Base-by-base conservation (phyloP, 1,140 invertebrate species). In the Nebria ingens region DNA sequence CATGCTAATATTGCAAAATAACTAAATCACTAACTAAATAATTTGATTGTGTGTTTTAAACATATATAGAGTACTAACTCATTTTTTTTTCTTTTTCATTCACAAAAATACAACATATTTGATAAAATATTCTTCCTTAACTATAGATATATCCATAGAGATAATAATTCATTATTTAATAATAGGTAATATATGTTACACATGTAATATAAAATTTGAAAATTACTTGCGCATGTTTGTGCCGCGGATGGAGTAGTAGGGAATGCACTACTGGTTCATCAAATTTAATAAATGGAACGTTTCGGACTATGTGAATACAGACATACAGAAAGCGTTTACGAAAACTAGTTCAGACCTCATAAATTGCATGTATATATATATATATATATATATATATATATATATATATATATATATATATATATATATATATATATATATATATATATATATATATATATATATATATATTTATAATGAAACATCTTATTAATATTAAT, bases 171-270 rank as follows among this genome's bases (percentile, higher is more conserved):
- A 34, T 9, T 6, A 9, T 9, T 9, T 34, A 34, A 9, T 9
- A n/a, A 34, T 34, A 34, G 6, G n/a, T 9, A 9, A 9, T 6
- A 9, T 34, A 45, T 45, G 40, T 45, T 45, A 45, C 40, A 45
- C 40, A 45, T 45, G n/a, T 45, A 45, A 45, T 45, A 45, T 45
- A 45, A 45, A 45, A 45, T 45, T 45, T 45, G 40, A 45, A 45
- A 45, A 45, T 6, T 45, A 45, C 15, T 45, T 45, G 40, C 40
- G 40, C 40, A 45, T 45, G 15, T 45, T 45, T 45, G 40, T 45
- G 40, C 40, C 40, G 15, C 4, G 40, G 40, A 11, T 6, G 25
- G 25, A 45, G 40, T 45, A 11, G 40, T 45, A 11, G 40, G 40
- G 40, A 45, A 45, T 45, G 40, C 40, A 45, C 40, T 45, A 45